Evolutionary conservation across 2,888 invertebrate species (phyloP).

Genomic region (Pachycephus smyrnensis): DNA sequence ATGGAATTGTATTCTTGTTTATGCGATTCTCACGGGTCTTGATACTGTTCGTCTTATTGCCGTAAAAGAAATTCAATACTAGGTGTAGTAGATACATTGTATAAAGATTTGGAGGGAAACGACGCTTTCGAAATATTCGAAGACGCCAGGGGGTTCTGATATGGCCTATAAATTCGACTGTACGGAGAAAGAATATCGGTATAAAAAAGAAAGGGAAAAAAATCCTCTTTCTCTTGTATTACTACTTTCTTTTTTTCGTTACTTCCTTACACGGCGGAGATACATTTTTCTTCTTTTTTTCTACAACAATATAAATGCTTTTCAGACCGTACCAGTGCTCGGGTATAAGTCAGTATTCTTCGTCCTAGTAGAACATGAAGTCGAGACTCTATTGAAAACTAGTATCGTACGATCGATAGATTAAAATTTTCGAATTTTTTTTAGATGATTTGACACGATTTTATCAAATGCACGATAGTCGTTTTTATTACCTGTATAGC

Average conservation of each 20-base stretch:
- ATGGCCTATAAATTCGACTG: neutral
- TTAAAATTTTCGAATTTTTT: too few species aligned
- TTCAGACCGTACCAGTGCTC: too few species aligned
- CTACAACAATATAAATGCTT: too few species aligned
- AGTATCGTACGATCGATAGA: too few species aligned
- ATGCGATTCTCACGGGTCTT: neutral
- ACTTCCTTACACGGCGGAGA: neutral
- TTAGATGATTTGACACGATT: neutral
- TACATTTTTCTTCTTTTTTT: neutral
- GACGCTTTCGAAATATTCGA: neutral
- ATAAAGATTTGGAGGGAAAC: neutral
- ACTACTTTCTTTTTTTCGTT: neutral
- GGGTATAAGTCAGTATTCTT: too few species aligned
- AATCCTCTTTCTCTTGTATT: neutral
- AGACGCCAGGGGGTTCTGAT: neutral
- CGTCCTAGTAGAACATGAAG: too few species aligned
- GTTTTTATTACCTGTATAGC: neutral
- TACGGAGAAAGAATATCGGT: neutral
- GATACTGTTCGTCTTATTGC: neutral
- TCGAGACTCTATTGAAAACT: too few species aligned
- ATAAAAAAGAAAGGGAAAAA: neutral
- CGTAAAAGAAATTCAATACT: neutral
- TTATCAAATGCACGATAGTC: neutral
- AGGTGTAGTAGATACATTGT: neutral
- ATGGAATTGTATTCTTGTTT: neutral